phyloP scores from a whole-genome alignment of 2,888 invertebrate genomes.

The Serrognathus titanus region DNA sequence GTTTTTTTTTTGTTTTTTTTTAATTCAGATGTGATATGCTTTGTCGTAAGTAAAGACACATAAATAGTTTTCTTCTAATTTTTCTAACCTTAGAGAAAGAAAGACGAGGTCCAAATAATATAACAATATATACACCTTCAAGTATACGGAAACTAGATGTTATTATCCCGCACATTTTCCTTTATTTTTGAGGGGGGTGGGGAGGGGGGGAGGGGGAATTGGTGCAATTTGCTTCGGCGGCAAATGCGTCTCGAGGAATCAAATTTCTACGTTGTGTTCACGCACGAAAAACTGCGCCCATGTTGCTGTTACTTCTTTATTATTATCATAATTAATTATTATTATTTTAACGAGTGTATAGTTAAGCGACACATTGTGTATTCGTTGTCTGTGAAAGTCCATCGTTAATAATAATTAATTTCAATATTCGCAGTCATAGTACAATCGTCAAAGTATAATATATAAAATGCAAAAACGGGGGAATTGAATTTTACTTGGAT shows the following conservation, averaged over 20 bases:
- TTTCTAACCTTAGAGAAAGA: constrained; percentile 22
- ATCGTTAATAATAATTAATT: too few relatives aligned
- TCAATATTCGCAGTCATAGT: too few relatives aligned
- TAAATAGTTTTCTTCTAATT: constrained; percentile 17
- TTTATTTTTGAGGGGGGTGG: not conserved
- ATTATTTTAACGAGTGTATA: too few relatives aligned
- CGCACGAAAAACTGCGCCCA: too few relatives aligned
- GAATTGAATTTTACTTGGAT: too few relatives aligned
- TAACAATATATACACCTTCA: constrained; percentile 36
- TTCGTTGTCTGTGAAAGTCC: too few relatives aligned
- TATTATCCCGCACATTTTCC: not conserved
- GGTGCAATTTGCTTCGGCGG: constrained; percentile 1
- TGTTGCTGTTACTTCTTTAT: too few relatives aligned
- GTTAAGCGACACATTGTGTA: too few relatives aligned
- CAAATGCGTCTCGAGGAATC: not conserved
- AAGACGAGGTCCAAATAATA: constrained; percentile 39
- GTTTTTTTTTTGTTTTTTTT: constrained; percentile 15
- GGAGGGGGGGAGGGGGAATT: not conserved
- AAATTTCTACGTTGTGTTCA: too few relatives aligned
- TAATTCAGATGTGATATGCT: constrained; percentile 37
- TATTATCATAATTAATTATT: too few relatives aligned
- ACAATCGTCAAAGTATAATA: too few relatives aligned
- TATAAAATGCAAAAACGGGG: too few relatives aligned
- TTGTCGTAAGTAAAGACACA: constrained; percentile 35
- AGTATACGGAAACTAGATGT: constrained; percentile 37